Conservation (phyloP, 1,140 invertebrate genomes). For the Argopecten irradians region DNA sequence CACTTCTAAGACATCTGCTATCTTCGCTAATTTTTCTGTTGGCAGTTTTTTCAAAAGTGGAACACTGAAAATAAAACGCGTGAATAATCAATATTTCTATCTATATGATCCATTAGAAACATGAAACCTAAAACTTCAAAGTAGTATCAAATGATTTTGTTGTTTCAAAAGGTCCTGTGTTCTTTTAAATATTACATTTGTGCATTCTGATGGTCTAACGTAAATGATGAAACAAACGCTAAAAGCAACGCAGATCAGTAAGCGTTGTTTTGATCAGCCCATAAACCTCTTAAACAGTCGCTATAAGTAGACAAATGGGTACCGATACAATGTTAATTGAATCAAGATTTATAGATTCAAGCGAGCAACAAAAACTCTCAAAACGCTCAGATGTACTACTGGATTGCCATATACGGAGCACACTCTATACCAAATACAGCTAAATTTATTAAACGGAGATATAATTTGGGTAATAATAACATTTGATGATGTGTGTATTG, state of each 20-base stretch:
- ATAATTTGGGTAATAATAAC: too few relatives aligned
- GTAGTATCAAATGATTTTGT: background rate
- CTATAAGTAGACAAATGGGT: background rate
- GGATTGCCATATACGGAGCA: too few relatives aligned
- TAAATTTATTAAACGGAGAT: too few relatives aligned
- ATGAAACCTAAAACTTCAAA: background rate
- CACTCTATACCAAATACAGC: too few relatives aligned
- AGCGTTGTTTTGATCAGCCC: background rate
- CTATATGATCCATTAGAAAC: background rate
- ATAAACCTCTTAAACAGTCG: background rate
- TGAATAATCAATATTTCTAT: slow-evolving; percentile 19
- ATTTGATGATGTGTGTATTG: too few relatives aligned
- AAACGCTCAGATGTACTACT: background rate
- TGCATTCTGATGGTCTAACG: background rate
- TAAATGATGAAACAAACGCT: background rate
- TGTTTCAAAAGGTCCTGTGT: background rate
- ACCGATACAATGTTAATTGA: background rate
- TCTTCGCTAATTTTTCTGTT: slow-evolving; percentile 98
- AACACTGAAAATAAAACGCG: slow-evolving; percentile 83
- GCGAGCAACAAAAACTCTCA: background rate
- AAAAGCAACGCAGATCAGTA: background rate
- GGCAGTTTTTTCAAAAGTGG: slow-evolving; percentile 96
- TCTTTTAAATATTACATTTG: background rate
- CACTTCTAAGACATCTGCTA: slow-evolving; percentile 98
- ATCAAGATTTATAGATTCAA: background rate